phyloP scores from a whole-genome alignment of 2,113 vertebrate genomes.

The Narcine bancroftii region DNA sequence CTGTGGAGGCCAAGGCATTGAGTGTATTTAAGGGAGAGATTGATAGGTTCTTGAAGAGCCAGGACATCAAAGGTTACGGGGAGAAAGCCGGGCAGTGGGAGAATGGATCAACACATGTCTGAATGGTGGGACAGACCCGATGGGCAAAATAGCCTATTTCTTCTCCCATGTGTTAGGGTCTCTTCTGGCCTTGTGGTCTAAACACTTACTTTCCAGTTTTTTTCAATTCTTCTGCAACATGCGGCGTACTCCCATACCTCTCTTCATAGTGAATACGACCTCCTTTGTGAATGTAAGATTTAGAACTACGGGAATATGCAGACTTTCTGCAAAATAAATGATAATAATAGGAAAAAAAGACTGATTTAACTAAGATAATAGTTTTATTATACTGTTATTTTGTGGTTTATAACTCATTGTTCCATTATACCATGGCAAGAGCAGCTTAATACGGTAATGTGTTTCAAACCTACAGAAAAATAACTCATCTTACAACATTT shows the following conservation, averaged over 20 bases:
- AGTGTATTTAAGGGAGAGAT: too few species aligned
- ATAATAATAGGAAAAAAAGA: not conserved
- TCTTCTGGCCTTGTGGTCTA: too few species aligned
- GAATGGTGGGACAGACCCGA: too few species aligned
- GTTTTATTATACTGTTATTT: not conserved
- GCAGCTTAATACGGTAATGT: not conserved
- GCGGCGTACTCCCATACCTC: not conserved
- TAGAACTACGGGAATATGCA: constrained; percentile 8
- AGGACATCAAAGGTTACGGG: too few species aligned
- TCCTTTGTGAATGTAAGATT: not conserved
- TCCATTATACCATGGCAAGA: not conserved
- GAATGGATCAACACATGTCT: too few species aligned
- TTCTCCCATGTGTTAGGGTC: too few species aligned
- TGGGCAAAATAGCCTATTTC: too few species aligned
- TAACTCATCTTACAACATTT: not conserved
- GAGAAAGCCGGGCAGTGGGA: too few species aligned
- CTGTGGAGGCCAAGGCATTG: too few species aligned
- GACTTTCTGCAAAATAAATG: constrained; percentile 31
- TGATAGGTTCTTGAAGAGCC: too few species aligned
- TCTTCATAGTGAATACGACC: constrained; percentile 1
- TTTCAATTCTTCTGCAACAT: constrained; percentile 50
- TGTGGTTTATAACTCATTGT: not conserved
- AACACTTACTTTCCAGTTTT: constrained; percentile 56
- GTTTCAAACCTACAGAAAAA: not conserved
- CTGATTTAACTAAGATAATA: not conserved